Base-by-base conservation (phyloP, 1,140 invertebrate species). In the Gryon sp. region DNA sequence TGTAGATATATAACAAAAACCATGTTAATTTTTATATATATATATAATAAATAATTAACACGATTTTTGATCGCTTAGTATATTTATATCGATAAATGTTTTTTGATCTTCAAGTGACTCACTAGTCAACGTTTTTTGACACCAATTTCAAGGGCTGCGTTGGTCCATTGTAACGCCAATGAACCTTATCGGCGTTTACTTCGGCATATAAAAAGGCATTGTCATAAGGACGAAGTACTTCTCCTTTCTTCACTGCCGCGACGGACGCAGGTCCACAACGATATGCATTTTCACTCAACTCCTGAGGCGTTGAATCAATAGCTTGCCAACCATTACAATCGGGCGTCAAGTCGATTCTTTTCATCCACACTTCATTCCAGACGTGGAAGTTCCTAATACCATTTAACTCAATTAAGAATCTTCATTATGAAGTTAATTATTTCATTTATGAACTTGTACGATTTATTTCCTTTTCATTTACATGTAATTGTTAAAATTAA, bases 361-460 rank as follows among this genome's bases (percentile, higher is more conserved):
- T 92, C 93, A 98, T 97, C 96, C 97, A 98, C 0, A 95, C 94
- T 87, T 98, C 97, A 86, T 96, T 96, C 97, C 97, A 99, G 2
- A 98, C 96, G 81, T 98, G 97, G 84, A 96, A 98, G 82, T 98
- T 98, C 93, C 91, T 91, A 55, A 36, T 24, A 19, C 38, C 6
- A 24, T 45, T 45, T 30, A 26, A 28, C n/a, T n/a, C n/a, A n/a
- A n/a, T n/a, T n/a, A n/a, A n/a, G n/a, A n/a, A n/a, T n/a, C n/a
- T n/a, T n/a, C n/a, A n/a, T n/a, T n/a, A n/a, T n/a, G n/a, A n/a
- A n/a, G n/a, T n/a, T n/a, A n/a, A n/a, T n/a, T n/a, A n/a, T n/a
- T n/a, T n/a, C n/a, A n/a, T n/a, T n/a, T n/a, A n/a, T n/a, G n/a
- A n/a, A n/a, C n/a, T n/a, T n/a, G n/a, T n/a, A n/a, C n/a, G n/a